Base-by-base conservation (phyloP, 2,888 invertebrate species). In the Meteorus colon region DNA sequence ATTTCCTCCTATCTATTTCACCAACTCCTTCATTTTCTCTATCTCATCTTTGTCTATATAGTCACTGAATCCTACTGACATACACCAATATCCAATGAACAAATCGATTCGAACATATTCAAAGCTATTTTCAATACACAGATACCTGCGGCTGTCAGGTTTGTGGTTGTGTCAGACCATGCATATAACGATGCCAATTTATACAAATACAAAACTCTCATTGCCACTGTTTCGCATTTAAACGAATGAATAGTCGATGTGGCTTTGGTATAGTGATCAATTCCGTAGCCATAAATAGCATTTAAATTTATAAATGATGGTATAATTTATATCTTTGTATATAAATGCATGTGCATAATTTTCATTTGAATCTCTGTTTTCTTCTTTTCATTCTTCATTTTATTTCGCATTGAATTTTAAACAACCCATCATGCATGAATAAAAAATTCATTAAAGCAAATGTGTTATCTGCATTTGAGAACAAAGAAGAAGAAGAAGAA, bases 21-120 rank as follows among this genome's bases (percentile, higher is more conserved):
- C n/a, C 34, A 34, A 8, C 41, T 12, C 8, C 51, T 45, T 62
- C 68, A 67, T 62, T 55, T n/a, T 68, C 51, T 73, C 45, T 48
- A 63, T 60, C 16, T 48, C 34, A 69, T 4, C 14, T n/a, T 6
- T 48, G n/a, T 51, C n/a, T n/a, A 66, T 51, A 66, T 63, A 65
- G 51, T 66, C 41, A 59, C 48, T 72, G 45, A 60, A 29, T 62
- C 48, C 74, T 73, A 59, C 73, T 77, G 66, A 41, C 72, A 66
- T 48, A 41, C 14, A 62, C 63, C 67, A 69, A 69, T 34, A 72
- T 70, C 70, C 65, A 71, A 74, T 70, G 74, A 78, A 82, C 82
- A 85, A 87, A 88, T 87, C 82, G 83, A 88, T 87, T 87, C 84
- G 85, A 88, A 87, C 84, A 80, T 85, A 88, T 87, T 87, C 85